Evolutionary conservation across 2,113 vertebrate species (phyloP), one percentile per base, ranked within the genome.

Genomic region (Madoqua kirkii): DNA sequence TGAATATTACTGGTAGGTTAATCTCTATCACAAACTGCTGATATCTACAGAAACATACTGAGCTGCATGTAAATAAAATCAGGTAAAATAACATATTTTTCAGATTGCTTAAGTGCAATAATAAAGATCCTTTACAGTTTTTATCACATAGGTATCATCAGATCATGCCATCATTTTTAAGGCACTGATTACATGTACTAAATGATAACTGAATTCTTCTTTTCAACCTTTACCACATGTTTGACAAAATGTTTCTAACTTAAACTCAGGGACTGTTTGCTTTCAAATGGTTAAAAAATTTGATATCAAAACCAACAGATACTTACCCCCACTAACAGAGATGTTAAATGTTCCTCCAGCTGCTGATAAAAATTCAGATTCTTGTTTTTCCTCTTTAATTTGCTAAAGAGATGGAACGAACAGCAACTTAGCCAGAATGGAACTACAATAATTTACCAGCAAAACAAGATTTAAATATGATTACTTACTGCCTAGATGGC

Each of bases 251-350:
- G 29, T 40, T 67, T 59, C 64, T 92, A 82, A 50, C 29, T 92
- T 94, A 86, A 92, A 57, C 25, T 79, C 27, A 87, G 29, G 6
- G 14, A 91, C 14, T 94, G 71, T 31, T 12, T 87, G 4, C 48
- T 96, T 95, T 93, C 40, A 95, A 87, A 57, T 52, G 27, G 45
- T 81, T 86, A n/a, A 84, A 79, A 95, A 62, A 29, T 11, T 60
- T 93, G 95, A 54, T 74, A 89, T 21, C 40, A 93, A 64, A 85
- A 96, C 7, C 27, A 76, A 86, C 0, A 82, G 0, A 6, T 87
- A 94, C 90, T 98, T 99, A 99, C 99, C 99, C 98, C 99, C 99
- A 96, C 98, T 99, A 97, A 99, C 98, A 79, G 99, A 99, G 90
- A 99, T 99, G 71, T 98, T 99, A 98, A 99, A 99, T 1, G 98